Evolutionary conservation across 2,113 vertebrate genomes (phyloP).

Genomic region (Alosa alosa): DNA sequence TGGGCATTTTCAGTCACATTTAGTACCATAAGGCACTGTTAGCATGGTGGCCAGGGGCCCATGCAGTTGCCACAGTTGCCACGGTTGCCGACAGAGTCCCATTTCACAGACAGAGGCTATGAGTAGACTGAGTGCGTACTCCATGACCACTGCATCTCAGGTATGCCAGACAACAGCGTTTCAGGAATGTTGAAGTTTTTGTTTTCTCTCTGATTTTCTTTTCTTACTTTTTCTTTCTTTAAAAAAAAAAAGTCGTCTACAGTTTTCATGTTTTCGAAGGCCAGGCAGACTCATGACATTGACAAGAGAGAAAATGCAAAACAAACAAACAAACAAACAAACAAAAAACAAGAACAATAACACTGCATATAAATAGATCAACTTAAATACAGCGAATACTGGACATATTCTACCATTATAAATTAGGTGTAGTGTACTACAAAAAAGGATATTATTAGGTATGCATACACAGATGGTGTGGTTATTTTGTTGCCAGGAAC

Average conservation of each 20-base stretch:
- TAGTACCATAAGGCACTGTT: constrained; percentile 6
- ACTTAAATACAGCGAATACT: constrained; percentile 67
- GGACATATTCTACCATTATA: constrained; percentile 64
- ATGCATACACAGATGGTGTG: constrained; percentile 55
- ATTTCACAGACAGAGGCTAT: background rate
- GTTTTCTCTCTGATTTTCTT: constrained; percentile 31
- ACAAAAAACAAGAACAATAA: constrained; percentile 50
- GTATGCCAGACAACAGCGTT: constrained; percentile 41
- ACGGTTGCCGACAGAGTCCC: background rate
- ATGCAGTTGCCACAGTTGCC: background rate
- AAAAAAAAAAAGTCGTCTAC: constrained; percentile 41
- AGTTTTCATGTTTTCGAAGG: constrained; percentile 45
- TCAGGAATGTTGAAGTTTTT: constrained; percentile 65
- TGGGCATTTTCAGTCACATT: background rate
- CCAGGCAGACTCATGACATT: constrained; percentile 43
- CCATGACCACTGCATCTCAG: constrained; percentile 6
- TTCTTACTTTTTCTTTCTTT: constrained; percentile 22
- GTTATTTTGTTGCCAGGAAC: constrained; percentile 42
- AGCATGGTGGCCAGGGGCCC: background rate
- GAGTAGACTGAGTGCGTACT: background rate
- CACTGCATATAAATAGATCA: constrained; percentile 72
- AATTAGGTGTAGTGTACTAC: constrained; percentile 63
- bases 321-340: constrained; percentile 1
- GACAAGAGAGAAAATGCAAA: constrained; percentile 48
- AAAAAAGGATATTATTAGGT: constrained; percentile 60